These are phyloP conservation scores for Caiman crocodilus DNA, from an alignment of 2,797 vertebrate species.

Conservation along the genomic window DNA sequence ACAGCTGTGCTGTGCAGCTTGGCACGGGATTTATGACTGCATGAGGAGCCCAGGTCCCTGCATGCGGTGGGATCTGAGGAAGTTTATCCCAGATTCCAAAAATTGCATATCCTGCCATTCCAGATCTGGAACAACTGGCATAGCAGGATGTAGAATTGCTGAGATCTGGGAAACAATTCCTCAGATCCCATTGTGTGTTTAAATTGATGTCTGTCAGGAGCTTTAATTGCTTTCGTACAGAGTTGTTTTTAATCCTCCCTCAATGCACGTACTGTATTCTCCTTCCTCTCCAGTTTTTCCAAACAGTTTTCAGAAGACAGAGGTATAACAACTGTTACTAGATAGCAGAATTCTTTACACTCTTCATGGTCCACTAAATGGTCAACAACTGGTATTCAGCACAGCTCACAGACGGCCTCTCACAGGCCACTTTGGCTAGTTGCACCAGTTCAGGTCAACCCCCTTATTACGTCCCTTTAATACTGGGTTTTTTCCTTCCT, in stretches of 20 bases:
- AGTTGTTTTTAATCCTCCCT: neutral
- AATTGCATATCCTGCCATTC: too few species aligned
- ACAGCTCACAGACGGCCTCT: neutral
- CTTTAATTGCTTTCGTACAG: neutral
- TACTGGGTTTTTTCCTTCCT: neutral
- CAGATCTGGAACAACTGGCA: too few species aligned
- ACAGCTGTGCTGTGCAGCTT: too few species aligned
- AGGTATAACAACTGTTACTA: neutral
- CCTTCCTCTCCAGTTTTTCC: neutral
- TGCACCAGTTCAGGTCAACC: neutral
- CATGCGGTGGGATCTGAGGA: too few species aligned
- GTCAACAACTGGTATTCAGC: neutral
- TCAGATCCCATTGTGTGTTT: too few species aligned
- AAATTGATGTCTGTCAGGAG: neutral
- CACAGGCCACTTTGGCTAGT: fast-evolving
- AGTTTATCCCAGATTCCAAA: too few species aligned
- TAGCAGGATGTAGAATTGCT: too few species aligned
- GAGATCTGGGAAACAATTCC: too few species aligned
- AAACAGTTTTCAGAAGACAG: neutral
- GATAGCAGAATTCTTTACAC: neutral
- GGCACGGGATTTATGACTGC: too few species aligned
- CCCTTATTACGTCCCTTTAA: neutral
- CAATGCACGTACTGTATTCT: neutral
- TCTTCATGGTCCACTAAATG: neutral
- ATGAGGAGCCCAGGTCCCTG: too few species aligned